These are phyloP conservation scores for Drosophila kambysellisi DNA, from an alignment of 2,888 invertebrate species.

Conservation along the genomic window DNA sequence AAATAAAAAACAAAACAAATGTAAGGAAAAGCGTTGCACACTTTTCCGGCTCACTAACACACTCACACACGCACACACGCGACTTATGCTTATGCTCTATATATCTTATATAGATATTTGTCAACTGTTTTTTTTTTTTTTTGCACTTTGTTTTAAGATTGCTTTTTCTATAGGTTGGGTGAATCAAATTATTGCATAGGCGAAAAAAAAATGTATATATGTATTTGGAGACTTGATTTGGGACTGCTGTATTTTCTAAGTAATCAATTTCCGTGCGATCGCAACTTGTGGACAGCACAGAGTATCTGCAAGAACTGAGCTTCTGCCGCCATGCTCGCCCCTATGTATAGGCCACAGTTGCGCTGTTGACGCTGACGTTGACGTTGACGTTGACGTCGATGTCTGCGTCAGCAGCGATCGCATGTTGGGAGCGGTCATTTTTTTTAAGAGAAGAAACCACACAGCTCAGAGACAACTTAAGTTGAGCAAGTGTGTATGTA, in stretches of 20 bases:
- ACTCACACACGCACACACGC: conserved; percentile 5
- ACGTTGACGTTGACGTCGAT: conserved; percentile 6
- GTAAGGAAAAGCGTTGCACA: conserved; percentile 44
- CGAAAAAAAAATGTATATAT: conserved; percentile 9
- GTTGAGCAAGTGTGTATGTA: neutral
- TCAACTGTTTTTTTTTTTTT: conserved; percentile 6
- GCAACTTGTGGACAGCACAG: conserved; percentile 68
- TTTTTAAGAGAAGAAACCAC: conserved; percentile 41
- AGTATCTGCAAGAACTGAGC: conserved; percentile 80
- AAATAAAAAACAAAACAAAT: conserved; percentile 22
- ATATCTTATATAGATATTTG: neutral
- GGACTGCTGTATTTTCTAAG: conserved; percentile 5
- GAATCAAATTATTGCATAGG: conserved; percentile 11
- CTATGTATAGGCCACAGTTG: conserved; percentile 72
- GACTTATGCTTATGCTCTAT: conserved; percentile 15
- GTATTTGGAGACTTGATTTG: conserved; percentile 10
- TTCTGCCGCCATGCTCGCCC: conserved; percentile 54
- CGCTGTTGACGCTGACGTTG: conserved; percentile 7
- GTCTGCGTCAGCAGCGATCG: conserved; percentile 19
- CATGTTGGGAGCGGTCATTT: conserved; percentile 33
- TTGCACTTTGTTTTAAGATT: conserved; percentile 26
- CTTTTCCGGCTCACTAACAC: conserved; percentile 46
- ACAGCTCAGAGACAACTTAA: conserved; percentile 36
- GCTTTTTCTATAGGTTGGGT: conserved; percentile 5
- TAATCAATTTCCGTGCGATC: conserved; percentile 17